Conservation (phyloP, 2,888 invertebrate genomes). For the Venusia cambrica region DNA sequence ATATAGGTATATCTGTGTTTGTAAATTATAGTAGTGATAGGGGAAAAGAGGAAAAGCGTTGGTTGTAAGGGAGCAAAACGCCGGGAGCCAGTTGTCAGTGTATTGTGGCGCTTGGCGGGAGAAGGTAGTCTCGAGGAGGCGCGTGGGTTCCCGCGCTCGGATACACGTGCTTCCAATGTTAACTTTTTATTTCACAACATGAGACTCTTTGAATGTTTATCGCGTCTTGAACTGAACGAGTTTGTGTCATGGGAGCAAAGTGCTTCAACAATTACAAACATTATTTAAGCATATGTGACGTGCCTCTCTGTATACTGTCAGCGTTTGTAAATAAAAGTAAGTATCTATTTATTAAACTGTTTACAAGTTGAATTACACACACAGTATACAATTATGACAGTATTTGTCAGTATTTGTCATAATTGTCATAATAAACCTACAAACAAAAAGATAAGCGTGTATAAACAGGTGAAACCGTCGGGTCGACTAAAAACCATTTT, state of each 20-base stretch:
- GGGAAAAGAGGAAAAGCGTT: conserved; percentile 69
- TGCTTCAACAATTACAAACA: conserved; percentile 39
- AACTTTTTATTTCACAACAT: conserved; percentile 40
- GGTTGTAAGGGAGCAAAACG: conserved; percentile 64
- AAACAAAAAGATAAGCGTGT: too few relatives aligned
- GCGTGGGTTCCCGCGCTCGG: conserved; percentile 61
- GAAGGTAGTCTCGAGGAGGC: conserved; percentile 62
- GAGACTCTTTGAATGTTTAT: conserved; percentile 35
- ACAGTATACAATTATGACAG: neutral
- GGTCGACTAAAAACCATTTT: too few relatives aligned
- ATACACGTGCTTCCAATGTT: conserved; percentile 51
- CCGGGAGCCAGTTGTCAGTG: conserved; percentile 71
- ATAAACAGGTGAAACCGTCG: too few relatives aligned
- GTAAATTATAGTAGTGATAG: too few relatives aligned
- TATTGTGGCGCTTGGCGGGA: conserved; percentile 56
- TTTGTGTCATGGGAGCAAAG: conserved; percentile 40
- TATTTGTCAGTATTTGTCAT: too few relatives aligned
- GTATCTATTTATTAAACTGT: conserved; percentile 33
- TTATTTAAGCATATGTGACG: conserved; percentile 62
- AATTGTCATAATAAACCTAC: too few relatives aligned
- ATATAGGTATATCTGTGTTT: conserved; percentile 66
- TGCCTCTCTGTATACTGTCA: conserved; percentile 50
- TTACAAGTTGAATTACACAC: conserved; percentile 1
- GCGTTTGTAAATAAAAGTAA: conserved; percentile 62
- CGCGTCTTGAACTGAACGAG: conserved; percentile 32